Evolutionary conservation across 2,113 vertebrate genomes (phyloP).

Genomic region (Scortum barcoo): DNA sequence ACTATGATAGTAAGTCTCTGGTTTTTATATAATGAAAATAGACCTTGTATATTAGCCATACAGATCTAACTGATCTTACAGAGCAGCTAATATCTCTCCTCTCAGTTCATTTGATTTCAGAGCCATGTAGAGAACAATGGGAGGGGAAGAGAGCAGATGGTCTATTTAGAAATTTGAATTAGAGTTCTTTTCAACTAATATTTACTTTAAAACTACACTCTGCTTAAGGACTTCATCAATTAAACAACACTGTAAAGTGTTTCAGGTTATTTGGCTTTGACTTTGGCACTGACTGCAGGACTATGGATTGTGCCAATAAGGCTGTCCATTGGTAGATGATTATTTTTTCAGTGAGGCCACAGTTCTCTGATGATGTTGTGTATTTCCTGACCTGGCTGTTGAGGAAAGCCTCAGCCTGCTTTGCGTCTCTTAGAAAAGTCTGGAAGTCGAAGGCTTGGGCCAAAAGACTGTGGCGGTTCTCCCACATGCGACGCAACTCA

Average conservation of each 20-base stretch:
- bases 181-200: background rate
- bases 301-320: background rate
- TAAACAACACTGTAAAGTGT: background rate
- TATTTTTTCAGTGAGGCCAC: constrained; percentile 2
- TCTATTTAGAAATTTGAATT: background rate
- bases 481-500: constrained; percentile 94
- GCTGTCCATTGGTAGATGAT: background rate
- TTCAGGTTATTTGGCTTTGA: constrained; percentile 11
- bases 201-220: background rate
- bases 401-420: constrained; percentile 93
- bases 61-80: background rate
- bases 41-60: background rate
- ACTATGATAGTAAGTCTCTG: background rate
- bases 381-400: constrained; percentile 90
- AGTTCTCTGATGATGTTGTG: background rate
- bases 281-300: background rate
- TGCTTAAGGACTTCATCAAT: background rate
- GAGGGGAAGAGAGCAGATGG: background rate
- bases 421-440: constrained; percentile 92
- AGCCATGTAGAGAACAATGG: background rate
- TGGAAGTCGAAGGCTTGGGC: constrained; percentile 93
- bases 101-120: background rate
- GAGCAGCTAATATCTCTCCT: background rate
- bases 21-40: background rate
- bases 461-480: constrained; percentile 91